Evolutionary conservation across 2,888 invertebrate genomes (phyloP).

Genomic region (Andrena hattorfiana): DNA sequence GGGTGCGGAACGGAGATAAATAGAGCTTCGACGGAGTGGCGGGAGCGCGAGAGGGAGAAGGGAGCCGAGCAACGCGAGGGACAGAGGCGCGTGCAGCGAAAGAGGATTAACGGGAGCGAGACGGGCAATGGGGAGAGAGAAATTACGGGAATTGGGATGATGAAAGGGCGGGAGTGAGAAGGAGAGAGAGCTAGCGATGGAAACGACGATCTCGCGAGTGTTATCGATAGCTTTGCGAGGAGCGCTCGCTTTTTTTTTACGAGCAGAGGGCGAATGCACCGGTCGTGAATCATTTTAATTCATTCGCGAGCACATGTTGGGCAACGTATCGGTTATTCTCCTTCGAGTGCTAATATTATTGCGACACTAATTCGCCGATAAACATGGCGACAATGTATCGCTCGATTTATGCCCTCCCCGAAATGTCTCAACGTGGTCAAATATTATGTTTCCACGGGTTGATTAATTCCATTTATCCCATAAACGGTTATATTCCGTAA

Average conservation of each 20-base stretch:
- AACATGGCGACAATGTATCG: slow-evolving; percentile 8
- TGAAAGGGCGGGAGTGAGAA: slow-evolving; percentile 24
- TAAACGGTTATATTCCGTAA: neutral
- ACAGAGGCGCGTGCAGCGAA: slow-evolving; percentile 17
- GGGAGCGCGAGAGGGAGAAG: slow-evolving; percentile 32
- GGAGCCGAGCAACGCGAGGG: slow-evolving; percentile 10
- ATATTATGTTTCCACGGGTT: slow-evolving; percentile 2
- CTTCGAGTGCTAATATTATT: neutral
- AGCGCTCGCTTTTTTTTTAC: neutral
- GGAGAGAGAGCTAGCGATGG: slow-evolving; percentile 29
- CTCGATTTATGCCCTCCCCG: neutral
- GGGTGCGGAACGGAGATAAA: slow-evolving; percentile 51
- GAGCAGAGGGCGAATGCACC: neutral
- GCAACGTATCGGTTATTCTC: slow-evolving; percentile 14
- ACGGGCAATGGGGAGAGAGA: slow-evolving; percentile 11
- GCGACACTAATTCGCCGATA: neutral
- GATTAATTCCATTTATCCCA: slow-evolving; percentile 13
- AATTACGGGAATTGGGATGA: slow-evolving; percentile 21
- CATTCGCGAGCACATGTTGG: neutral
- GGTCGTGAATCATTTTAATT: neutral
- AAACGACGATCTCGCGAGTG: slow-evolving; percentile 16
- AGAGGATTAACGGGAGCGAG: slow-evolving; percentile 29
- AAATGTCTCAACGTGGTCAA: slow-evolving; percentile 4
- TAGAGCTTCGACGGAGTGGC: slow-evolving; percentile 52
- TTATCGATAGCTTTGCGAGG: neutral